Percentiles rank a stretch among this genome's conserved stretches.
phyloP scores from a whole-genome alignment of 2,113 vertebrate species.

The Miniopterus natalensis region DNA sequence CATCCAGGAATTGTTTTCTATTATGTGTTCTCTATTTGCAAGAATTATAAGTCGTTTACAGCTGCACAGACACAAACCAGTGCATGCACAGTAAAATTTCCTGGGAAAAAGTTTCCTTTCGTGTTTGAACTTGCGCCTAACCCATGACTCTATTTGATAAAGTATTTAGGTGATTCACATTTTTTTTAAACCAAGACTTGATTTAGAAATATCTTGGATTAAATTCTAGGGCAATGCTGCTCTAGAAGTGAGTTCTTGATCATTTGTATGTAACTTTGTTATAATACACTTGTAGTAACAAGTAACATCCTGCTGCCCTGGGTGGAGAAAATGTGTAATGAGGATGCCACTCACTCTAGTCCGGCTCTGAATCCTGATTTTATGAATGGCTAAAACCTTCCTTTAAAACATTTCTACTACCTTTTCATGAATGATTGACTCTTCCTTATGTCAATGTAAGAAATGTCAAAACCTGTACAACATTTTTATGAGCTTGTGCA shows the following conservation, averaged over 20 bases:
- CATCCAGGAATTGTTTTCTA: not conserved
- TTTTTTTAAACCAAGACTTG: not conserved
- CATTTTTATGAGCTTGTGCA: not conserved
- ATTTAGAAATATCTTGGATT: not conserved
- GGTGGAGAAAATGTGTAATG: not conserved
- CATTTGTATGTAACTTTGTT: not conserved
- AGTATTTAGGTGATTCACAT: not conserved
- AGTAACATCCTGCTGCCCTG: rapidly evolving
- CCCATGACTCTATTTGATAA: not conserved
- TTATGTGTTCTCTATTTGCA: not conserved
- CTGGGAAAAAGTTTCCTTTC: not conserved
- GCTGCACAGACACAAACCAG: not conserved
- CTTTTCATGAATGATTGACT: not conserved
- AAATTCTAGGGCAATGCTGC: not conserved
- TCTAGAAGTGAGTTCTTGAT: not conserved
- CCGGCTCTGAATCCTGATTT: not conserved
- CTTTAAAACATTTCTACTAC: not conserved
- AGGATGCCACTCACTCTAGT: not conserved
- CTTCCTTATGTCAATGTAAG: not conserved
- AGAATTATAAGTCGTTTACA: not conserved
- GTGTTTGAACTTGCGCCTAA: not conserved
- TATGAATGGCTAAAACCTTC: not conserved
- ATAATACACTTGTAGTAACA: not conserved
- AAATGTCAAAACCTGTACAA: not conserved
- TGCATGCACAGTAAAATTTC: not conserved